Evolutionary conservation across 1,140 invertebrate genomes (phyloP), one percentile per base, ranked within the genome.

Genomic region (Limonius californicus): DNA sequence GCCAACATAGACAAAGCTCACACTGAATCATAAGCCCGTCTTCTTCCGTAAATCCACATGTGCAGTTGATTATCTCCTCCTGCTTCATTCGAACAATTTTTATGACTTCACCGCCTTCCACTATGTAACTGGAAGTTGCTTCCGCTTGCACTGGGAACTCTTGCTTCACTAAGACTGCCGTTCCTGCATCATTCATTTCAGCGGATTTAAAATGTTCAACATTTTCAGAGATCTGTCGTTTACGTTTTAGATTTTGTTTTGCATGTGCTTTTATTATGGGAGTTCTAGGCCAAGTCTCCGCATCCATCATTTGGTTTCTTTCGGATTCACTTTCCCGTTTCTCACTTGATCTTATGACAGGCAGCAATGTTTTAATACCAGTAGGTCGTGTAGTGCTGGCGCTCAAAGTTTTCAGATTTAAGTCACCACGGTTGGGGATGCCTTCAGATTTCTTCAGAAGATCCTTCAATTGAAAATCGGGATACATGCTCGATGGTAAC

Each of bases 21-120:
- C 95, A 97, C 82, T 97, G 88, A 68, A 97, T 91, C 93, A 96
- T 97, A 2, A 96, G 78, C 2, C 94, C 94, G 76, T 95, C 93
- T 78, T 97, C 94, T 78, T 96, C 93, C 63, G 83, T 85, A 70
- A 83, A 80, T 9, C 84, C 67, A 77, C 76, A 76, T 0, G 74
- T 77, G 53, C 75, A 76, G 61, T 76, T 76, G 54, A 77, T 76
- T 16, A 77, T 77, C 60, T 77, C 75, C 57, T 77, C 75, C 57
- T 84, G 82, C 54, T 82, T 82, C 85, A 87, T 87, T 57, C 81
- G 80, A 12, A 85, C 85, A 66, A 87, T 81, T 73, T 85, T 85
- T 43, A 87, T 85, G 3, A 84, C 75, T 74, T 86, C 83, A 11
- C 85, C 85, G 56, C 80, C 80, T 73, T 80, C 79, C 58, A 80